A percentile compares a stretch with the other conserved stretches of the same genome.
These are phyloP conservation scores for Himalopsyche japonica DNA, from an alignment of 2,888 invertebrate genomes.

Conservation along the genomic window DNA sequence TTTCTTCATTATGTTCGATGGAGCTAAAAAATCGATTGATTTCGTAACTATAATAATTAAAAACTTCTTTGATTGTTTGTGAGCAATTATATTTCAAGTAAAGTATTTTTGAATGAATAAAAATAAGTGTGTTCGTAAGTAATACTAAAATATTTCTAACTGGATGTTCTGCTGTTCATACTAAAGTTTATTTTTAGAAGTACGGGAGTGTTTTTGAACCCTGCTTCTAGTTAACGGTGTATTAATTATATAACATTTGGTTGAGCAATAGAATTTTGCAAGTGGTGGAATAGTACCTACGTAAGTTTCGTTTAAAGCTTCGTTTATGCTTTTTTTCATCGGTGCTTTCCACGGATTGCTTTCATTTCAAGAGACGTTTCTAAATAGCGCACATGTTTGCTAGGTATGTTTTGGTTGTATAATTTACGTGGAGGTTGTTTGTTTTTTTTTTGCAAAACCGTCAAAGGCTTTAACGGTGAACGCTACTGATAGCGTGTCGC, in stretches of 20 bases:
- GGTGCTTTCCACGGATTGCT: slow-evolving; percentile 12
- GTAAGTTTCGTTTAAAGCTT: background rate
- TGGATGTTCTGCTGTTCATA: too few species aligned
- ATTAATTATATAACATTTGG: background rate
- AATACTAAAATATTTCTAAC: too few species aligned
- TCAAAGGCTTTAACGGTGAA: slow-evolving; percentile 22
- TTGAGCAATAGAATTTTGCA: background rate
- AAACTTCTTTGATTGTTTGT: too few species aligned
- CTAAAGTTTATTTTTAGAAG: background rate
- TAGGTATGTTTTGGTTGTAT: background rate
- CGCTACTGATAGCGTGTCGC: background rate
- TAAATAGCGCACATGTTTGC: background rate
- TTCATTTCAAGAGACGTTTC: background rate
- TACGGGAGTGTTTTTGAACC: background rate
- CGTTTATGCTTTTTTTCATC: background rate
- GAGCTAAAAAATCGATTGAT: too few species aligned
- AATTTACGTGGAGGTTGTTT: background rate
- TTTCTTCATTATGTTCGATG: too few species aligned
- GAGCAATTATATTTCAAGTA: too few species aligned
- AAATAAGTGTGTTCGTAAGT: too few species aligned
- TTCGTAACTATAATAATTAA: too few species aligned
- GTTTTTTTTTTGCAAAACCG: slow-evolving; percentile 6
- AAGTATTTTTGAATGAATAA: too few species aligned
- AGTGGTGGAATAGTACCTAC: background rate
- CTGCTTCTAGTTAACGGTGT: background rate